Evolutionary conservation across 2,113 vertebrate genomes (phyloP), one percentile per base, ranked within the genome.

Genomic region (Clarias magur): DNA sequence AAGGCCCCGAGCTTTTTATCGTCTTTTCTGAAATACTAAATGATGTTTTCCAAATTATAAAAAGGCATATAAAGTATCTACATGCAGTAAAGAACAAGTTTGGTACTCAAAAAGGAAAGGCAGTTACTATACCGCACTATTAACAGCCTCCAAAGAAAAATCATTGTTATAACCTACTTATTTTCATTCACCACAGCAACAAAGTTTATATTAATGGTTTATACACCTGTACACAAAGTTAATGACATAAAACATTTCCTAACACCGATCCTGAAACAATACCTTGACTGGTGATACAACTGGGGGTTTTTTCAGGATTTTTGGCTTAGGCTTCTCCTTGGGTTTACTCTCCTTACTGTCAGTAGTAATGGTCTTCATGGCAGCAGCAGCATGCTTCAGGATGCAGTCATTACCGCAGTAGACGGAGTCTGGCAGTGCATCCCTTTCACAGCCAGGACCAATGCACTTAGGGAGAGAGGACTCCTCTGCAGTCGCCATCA

Each of bases 371-470:
- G 96, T 95, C 92, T 96, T 98, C 97, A 99, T 99, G 5, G 98
- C 95, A 0, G 96, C 98, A 0, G 97, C 98, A 0, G 98, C 98
- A 0, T 99, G 98, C 90, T 95, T 97, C 79, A 99, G 96, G 90
- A 99, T 99, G 81, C 98, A 99, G 90, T 97, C 97, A 0, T 93
- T 97, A 87, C 98, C 97, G 83, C 98, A 99, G 91, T 99, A 99
- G 23, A 99, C 98, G 0, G 98, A 99, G 90, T 99, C 98, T 0
- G 97, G 96, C 90, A 96, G 96, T 10, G 98, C 98, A 67, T 96
- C 93, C 0, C 93, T 97, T 9, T 93, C 95, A 73, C 98, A 99
- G 83, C 98, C 98, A 0, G 98, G 97, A 3, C 98, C 98, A 0
- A 99, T 99, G 90, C 98, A 99, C 80, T 94, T 97, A 0, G 98